These are phyloP conservation scores for Ganaspis brasiliensis DNA, from an alignment of 2,888 invertebrate species.

Conservation along the genomic window DNA sequence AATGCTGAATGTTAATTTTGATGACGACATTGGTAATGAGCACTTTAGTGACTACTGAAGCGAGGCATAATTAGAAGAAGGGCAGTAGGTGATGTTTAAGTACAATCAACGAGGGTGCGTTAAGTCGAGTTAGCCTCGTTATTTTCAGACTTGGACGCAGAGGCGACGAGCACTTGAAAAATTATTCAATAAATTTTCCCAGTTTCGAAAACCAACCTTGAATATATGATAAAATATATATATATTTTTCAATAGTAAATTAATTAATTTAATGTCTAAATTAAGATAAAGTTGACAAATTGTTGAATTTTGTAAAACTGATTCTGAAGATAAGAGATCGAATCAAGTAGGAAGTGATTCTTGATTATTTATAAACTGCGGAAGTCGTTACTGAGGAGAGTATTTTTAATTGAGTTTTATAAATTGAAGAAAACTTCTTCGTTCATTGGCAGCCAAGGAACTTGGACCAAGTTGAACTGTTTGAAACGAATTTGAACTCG, in stretches of 20 bases:
- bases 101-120: slow-evolving; percentile 29
- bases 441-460: slow-evolving; percentile 34
- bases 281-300: too few relatives aligned
- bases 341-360: too few relatives aligned
- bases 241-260: too few relatives aligned
- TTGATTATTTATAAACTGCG: neutral
- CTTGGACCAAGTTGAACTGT: slow-evolving; percentile 28
- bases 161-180: neutral
- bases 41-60: slow-evolving; percentile 1
- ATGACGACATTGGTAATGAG: slow-evolving; percentile 35
- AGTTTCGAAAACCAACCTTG: too few relatives aligned
- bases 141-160: slow-evolving; percentile 5
- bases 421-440: neutral
- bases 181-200: slow-evolving; percentile 15
- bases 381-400: neutral
- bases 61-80: slow-evolving; percentile 59
- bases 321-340: neutral
- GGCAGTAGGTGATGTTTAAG: slow-evolving; percentile 55
- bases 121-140: neutral
- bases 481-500: slow-evolving; percentile 56
- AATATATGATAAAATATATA: too few relatives aligned
- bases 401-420: slow-evolving; percentile 2
- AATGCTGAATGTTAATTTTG: slow-evolving; percentile 7
- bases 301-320: too few relatives aligned
- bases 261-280: too few relatives aligned